These are phyloP conservation scores for Cotesia typhae DNA, from an alignment of 1,140 invertebrate species.

Conservation along the genomic window DNA sequence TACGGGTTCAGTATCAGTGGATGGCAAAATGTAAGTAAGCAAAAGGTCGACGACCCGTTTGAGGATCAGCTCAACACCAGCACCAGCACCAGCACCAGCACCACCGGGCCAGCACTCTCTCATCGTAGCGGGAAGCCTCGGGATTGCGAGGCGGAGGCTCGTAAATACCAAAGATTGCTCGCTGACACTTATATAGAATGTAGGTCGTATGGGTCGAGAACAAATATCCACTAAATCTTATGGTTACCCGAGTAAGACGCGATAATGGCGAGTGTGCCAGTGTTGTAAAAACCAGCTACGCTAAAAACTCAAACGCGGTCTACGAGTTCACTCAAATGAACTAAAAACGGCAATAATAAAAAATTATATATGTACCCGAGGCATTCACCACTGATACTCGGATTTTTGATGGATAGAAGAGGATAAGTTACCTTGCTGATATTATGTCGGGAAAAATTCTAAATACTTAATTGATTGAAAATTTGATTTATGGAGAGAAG, in stretches of 20 bases:
- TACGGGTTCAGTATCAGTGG: background rate
- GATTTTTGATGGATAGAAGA: too few species aligned
- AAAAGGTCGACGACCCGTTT: conserved; percentile 28
- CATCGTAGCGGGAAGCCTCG: conserved; percentile 35
- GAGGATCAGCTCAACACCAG: conserved; percentile 4
- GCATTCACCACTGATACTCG: too few species aligned
- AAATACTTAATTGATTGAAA: too few species aligned
- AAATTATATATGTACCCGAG: too few species aligned
- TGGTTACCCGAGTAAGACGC: conserved; percentile 28
- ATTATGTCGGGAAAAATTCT: too few species aligned
- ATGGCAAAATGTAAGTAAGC: conserved; percentile 8
- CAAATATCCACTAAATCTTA: conserved; percentile 42
- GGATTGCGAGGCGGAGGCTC: conserved; percentile 34
- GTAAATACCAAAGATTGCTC: conserved; percentile 41
- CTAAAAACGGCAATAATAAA: too few species aligned
- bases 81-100: too few species aligned
- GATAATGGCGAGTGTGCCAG: conserved; percentile 35
- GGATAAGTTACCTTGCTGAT: too few species aligned
- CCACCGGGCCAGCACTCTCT: conserved; percentile 7
- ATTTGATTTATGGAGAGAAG: too few species aligned
- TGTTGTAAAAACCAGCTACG: conserved; percentile 20
- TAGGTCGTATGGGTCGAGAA: conserved; percentile 38
- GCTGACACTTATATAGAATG: conserved; percentile 42
- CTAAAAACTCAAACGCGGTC: background rate
- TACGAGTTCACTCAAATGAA: too few species aligned